Base-by-base conservation (phyloP, 2,888 invertebrate species). In the Cantharis nigra region DNA sequence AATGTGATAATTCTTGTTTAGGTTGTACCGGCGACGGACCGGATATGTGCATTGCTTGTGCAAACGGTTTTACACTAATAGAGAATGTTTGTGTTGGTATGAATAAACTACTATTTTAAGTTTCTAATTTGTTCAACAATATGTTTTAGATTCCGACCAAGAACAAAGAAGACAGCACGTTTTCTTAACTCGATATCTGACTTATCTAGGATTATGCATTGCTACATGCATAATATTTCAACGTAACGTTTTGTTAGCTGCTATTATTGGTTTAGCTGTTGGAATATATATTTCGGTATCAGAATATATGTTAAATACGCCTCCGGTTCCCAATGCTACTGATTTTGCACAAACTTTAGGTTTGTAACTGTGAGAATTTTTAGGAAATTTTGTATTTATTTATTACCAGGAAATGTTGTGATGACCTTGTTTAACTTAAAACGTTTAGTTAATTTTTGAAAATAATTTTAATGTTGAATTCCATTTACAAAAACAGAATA, bases 11-110 rank as follows among this genome's bases (percentile, higher is more conserved):
- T 83, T 92, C 97, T 0, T 98, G 98, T 86, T 89, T 91, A 69
- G 94, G 94, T 0, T 98, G 98, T 86, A 91, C 92, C 72, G 97
- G 97, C 0, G 96, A 96, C 87, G 98, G 98, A 0, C 96, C 97
- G 0, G 97, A 98, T 87, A 95, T 96, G 93, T 98, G 98, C 88
- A 90, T 91, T 30, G 90, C 92, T 85, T 98, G 98, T 90, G 94
- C 94, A 0, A 89, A 91, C 14, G 96, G 94, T 7, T 96, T 92
- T 87, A 90, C 90, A 10, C 90, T 93, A 79, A 92, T 93, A 80
- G 94, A 95, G 77, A 94, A 94, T 79, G 91, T 95, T 81, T 97
- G 97, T 88, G 90, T 94, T 79, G 93, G 95, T 91, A 90, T n/a
- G 7, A n/a, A 91, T 88, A 89, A 87, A 70, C 11, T 28, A 30